Base-by-base conservation (phyloP, 2,113 vertebrate genomes). In the Pelecanus crispus region DNA sequence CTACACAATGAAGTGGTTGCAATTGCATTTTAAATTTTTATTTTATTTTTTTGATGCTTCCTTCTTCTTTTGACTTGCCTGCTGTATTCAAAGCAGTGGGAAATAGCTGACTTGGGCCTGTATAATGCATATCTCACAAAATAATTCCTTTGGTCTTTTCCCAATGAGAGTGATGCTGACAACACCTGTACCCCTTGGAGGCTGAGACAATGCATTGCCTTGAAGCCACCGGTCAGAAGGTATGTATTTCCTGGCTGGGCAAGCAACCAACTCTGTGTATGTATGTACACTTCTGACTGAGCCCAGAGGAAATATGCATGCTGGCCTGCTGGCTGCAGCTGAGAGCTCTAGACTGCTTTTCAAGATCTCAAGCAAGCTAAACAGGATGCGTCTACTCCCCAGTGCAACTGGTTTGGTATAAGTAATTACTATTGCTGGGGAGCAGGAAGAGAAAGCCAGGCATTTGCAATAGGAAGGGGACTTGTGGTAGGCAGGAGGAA, bases 291-390 rank as follows among this genome's bases (percentile, higher is more conserved):
- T 78, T 75, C 72, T 67, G 45, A 32, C 75, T 55, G 68, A 91
- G 65, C 42, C n/a, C 24, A 61, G 44, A 86, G 53, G 38, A 79
- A 77, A 38, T 65, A 87, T 17, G 77, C 32, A n/a, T 56, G 47
- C 47, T 67, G 42, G 25, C 29, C 52, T 81, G 29, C 63, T 93
- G 80, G 68, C 61, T 87, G 81, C 56, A 85, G 34, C 65, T 85
- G 44, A 75, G 81, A 87, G 52, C 26, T 65, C 73, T 32, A 75
- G 56, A 75, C 70, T 53, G 81, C 34, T 85, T 95, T 95, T 96
- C 89, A 94, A 91, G 94, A 81, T 52, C 84, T 79, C 52, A 52
- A 47, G 81, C 94, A 91, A 95, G 93, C 81, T 92, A 45, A 92
- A 91, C 94, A 81, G 93, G 95, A 94, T 85, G 22, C 56, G 71